Base-by-base conservation (phyloP, 2,888 invertebrate genomes). In the Coleophora flavipennella region DNA sequence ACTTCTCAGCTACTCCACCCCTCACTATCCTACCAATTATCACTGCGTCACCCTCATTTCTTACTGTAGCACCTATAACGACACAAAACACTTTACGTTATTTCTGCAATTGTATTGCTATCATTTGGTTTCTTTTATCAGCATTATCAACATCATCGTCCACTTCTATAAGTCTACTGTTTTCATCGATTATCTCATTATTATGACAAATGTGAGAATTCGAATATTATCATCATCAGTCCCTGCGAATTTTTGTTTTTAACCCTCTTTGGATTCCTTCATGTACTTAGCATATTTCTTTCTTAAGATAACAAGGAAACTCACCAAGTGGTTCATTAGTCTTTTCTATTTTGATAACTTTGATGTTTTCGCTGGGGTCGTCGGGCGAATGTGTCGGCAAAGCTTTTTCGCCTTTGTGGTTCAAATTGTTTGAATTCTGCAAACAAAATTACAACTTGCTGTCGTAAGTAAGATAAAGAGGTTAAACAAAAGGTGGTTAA, bases 1-100 rank as follows among this genome's bases (percentile, higher is more conserved):
- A 96, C 75, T 97, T 96, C 67, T 99, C 97, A 2, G 98, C 99
- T 1, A 95, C 96, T 0, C 99, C 99, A 1, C 99, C 99, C 48
- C 96, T 90, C 26, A 99, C 97, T 62, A 99, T 96, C 61, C 98
- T 90, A 33, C 97, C 97, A 53, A 99, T 95, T 36, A 98, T 93
- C 33, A 99, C 97, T 27, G 96, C 94, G 55, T 97, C 97, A 0
- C 96, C 96, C 70, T 98, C 98, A 65, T 97, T 97, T 53, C 95
- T 85, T 40, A 93, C 92, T 12, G 93, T 93, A 62, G 93, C 93
- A 62, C 93, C 86, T 84, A 56, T 1, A 25, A 38, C 31, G n/a
- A 31, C 8, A 35, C n/a, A 4, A 29, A 29, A 29, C 3, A 11
- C n/a, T 3, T 29, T 3, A n/a, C n/a, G n/a, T n/a, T n/a, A n/a